Base-by-base conservation (phyloP, 2,113 vertebrate genomes). In the Nanorana parkeri region DNA sequence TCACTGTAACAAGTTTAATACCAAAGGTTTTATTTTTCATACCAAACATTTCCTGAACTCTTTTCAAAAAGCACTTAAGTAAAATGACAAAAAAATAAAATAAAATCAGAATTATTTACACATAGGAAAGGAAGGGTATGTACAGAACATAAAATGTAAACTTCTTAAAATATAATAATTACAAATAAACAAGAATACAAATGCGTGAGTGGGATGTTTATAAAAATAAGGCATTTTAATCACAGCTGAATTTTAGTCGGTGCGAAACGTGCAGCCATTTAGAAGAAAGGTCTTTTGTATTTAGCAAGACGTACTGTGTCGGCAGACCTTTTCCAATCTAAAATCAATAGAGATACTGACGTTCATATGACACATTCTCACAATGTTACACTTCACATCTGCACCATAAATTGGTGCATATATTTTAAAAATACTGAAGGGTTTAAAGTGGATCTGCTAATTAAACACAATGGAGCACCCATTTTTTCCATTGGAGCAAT, bases 1-100 rank as follows among this genome's bases (percentile, higher is more conserved):
- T 75, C 72, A 75, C 28, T 41, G 28, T 36, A 75, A 61, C 55
- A 75, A 56, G 60, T 75, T 75, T 60, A 60, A 75, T 75, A 24
- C 55, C 72, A 75, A 75, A 75, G n/a, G 58, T 75, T 75, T 75
- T 75, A 75, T 78, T 78, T n/a, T 79, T 67, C 65, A 56, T 79
- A 79, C 41, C 61, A 77, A 79, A 79, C 77, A 79, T 58, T 79
- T 68, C 65, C 65, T 68, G 23, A 65, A 78, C 63, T 79, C 65
- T 68, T 68, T 79, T 68, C 24, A 68, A 78, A 78, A 75, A 55
- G 28, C 1, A 16, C 55, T 3, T 24, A 17, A 47, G 41, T 66
- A 77, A 6, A 29, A 79, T 79, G 65, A 58, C 51, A 58, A 68
- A 68, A 79, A 67, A 77, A 47, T 55, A 56, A 55, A 61, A 41